Conservation (phyloP, 64 coral and sea anemone genomes). For the Orbicella faveolata region DNA sequence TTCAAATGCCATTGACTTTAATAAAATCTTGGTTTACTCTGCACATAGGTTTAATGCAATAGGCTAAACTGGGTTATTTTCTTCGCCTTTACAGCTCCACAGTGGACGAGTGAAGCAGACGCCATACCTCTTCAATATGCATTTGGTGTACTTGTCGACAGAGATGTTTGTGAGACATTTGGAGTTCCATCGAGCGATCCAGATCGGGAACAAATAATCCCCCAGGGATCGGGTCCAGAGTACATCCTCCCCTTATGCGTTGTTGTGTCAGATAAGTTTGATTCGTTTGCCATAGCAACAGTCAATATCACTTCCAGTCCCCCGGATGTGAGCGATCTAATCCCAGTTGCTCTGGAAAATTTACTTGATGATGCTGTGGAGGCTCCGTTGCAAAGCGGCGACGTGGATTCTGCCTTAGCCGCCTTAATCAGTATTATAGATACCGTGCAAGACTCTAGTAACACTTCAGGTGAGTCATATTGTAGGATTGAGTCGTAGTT, state of each 20-base stretch:
- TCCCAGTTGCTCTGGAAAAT: not conserved
- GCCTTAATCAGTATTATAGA: not conserved
- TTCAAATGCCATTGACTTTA: no score
- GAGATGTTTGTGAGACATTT: not conserved
- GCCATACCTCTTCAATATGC: slow-evolving; percentile 4
- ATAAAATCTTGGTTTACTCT: not conserved
- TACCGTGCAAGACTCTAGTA: not conserved
- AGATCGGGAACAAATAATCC: not conserved
- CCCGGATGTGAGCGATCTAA: not conserved
- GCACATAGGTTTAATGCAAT: not conserved
- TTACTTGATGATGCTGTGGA: not conserved
- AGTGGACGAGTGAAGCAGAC: not conserved
- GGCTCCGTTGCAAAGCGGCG: not conserved
- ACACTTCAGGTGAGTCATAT: not conserved
- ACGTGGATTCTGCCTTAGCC: not conserved
- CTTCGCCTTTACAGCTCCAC: not conserved
- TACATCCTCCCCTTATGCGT: slow-evolving; percentile 11
- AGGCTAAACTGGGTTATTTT: not conserved
- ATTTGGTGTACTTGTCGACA: not conserved
- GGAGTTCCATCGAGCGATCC: not conserved
- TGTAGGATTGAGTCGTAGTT: not conserved
- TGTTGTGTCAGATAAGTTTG: slow-evolving; percentile 6
- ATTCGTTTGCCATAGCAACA: not conserved
- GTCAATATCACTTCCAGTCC: slow-evolving; percentile 9
- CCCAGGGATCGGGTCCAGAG: not conserved